A percentile compares a stretch with the other conserved stretches of the same genome.
These are phyloP conservation scores for Hyperoplus lanceolatus DNA, from an alignment of 2,797 vertebrate genomes.

Conservation along the genomic window DNA sequence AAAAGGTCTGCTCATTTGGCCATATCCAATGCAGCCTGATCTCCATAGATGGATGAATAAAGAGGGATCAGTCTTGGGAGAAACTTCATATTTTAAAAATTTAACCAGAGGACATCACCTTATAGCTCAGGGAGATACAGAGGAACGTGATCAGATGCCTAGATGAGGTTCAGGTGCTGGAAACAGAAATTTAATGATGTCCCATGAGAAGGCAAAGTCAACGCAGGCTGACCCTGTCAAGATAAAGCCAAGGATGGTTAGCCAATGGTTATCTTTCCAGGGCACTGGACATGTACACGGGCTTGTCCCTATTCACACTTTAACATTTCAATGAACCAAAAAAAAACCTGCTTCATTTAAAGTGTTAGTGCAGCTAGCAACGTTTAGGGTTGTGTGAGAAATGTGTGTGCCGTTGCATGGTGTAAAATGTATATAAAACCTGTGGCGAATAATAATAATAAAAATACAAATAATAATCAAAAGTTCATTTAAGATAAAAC, in stretches of 20 bases:
- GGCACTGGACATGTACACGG: slow-evolving; percentile 75
- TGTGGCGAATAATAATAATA: too few species aligned
- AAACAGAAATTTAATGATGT: slow-evolving; percentile 83
- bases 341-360: slow-evolving; percentile 58
- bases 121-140: slow-evolving; percentile 63
- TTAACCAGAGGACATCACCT: slow-evolving; percentile 73
- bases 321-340: slow-evolving; percentile 66
- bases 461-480: too few species aligned
- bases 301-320: slow-evolving; percentile 47
- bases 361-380: slow-evolving; percentile 30
- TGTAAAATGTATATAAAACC: slow-evolving; percentile 17
- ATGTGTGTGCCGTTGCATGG: slow-evolving; percentile 8
- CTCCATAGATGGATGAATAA: slow-evolving; percentile 49
- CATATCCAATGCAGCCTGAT: slow-evolving; percentile 39
- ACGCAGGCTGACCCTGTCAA: slow-evolving; percentile 79
- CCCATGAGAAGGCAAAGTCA: slow-evolving; percentile 75
- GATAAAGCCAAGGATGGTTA: slow-evolving; percentile 68
- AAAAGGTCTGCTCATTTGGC: slow-evolving; percentile 49
- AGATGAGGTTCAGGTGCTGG: slow-evolving; percentile 77
- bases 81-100: slow-evolving; percentile 66
- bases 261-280: slow-evolving; percentile 73
- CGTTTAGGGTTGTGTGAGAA: neutral
- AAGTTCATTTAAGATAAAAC: neutral
- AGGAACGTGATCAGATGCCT: slow-evolving; percentile 73
- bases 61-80: slow-evolving; percentile 55